Conservation (phyloP, 1,140 invertebrate genomes). For the Tetragnatha versicolor region DNA sequence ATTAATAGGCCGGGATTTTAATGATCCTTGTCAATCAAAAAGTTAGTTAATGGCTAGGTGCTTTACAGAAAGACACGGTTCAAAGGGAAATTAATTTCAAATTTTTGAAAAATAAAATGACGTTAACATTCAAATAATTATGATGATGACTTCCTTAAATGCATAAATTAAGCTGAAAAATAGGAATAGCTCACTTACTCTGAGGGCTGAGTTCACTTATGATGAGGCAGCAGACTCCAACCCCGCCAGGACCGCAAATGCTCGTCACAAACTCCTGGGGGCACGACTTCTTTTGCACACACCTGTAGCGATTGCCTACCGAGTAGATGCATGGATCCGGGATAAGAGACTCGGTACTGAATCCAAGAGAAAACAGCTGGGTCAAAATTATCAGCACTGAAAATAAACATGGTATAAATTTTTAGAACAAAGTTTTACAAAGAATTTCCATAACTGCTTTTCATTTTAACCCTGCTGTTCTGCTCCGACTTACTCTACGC, state of each 20-base stretch:
- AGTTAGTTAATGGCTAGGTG: neutral
- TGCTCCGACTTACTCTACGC: no score
- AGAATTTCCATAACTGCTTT: no score
- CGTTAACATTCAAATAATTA: neutral
- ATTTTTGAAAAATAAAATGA: neutral
- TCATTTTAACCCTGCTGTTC: no score
- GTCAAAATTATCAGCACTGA: no score
- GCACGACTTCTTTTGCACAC: neutral
- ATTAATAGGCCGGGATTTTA: neutral
- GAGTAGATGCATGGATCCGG: neutral
- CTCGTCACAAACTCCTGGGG: neutral
- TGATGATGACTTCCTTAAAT: neutral
- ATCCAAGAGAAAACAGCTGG: no score
- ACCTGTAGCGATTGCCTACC: neutral
- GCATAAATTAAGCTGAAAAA: neutral
- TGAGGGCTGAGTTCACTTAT: neutral
- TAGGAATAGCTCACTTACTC: neutral
- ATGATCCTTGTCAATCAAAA: neutral
- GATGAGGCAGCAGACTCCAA: constrained; percentile 6
- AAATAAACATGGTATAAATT: no score
- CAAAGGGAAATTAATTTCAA: neutral
- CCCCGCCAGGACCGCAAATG: neutral
- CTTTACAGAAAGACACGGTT: neutral
- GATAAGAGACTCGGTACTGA: no score
- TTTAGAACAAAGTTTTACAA: no score